Conservation (phyloP, 2,797 vertebrate species). For the Mus minutoides region DNA sequence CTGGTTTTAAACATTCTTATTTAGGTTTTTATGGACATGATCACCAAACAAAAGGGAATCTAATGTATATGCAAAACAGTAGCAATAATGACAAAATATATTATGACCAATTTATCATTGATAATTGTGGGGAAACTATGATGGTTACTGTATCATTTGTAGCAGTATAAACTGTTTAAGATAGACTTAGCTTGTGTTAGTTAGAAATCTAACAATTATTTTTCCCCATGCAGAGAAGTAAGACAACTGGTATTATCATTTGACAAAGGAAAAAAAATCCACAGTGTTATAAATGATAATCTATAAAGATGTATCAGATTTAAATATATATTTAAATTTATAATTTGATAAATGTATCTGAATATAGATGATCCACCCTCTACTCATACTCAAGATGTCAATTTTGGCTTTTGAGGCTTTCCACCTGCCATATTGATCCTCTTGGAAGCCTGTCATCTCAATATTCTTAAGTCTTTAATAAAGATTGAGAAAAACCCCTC, state of each 20-base stretch:
- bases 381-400: background rate
- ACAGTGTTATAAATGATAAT: background rate
- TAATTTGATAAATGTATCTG: background rate
- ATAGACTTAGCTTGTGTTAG: background rate
- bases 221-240: background rate
- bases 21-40: background rate
- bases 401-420: constrained; percentile 26
- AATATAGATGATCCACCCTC: background rate
- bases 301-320: background rate
- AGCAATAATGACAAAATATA: background rate
- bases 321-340: background rate
- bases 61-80: background rate
- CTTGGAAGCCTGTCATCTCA: background rate
- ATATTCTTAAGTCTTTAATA: constrained; percentile 21
- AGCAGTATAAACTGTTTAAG: background rate
- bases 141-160: background rate
- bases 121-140: background rate
- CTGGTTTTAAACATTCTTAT: background rate
- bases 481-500: background rate
- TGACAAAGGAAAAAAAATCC: constrained; percentile 10
- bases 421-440: background rate
- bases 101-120: background rate
- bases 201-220: background rate
- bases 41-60: background rate
- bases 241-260: background rate